Percentiles rank a stretch among this genome's conserved stretches.
phyloP scores from a whole-genome alignment of 2,113 vertebrate species.

The Ia io region DNA sequence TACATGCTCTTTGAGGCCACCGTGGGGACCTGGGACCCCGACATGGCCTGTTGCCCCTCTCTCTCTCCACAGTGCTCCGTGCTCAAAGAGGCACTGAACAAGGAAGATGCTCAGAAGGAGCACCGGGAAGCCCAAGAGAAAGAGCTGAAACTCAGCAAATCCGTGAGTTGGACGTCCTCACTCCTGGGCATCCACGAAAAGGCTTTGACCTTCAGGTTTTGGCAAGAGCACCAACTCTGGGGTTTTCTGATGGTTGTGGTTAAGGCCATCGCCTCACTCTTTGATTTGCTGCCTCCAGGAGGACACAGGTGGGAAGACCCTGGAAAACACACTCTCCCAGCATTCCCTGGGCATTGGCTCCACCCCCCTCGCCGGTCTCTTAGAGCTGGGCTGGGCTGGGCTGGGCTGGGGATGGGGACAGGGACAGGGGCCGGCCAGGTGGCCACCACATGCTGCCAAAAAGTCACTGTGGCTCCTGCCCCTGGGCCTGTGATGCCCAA shows the following conservation, averaged over 20 bases:
- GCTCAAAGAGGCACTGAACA: constrained; percentile 76
- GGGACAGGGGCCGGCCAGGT: background rate
- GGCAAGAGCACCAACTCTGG: background rate
- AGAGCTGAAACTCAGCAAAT: constrained; percentile 74
- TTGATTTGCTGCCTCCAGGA: background rate
- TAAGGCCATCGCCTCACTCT: background rate
- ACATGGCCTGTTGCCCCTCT: fast-evolving
- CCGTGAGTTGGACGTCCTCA: constrained; percentile 70
- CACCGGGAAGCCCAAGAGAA: constrained; percentile 67
- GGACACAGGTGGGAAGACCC: no score
- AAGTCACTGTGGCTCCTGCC: background rate
- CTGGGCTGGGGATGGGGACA: background rate
- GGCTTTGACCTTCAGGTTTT: background rate
- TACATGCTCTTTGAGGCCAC: background rate
- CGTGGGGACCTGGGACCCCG: background rate
- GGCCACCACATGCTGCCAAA: background rate
- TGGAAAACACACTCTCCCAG: background rate
- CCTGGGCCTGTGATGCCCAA: background rate
- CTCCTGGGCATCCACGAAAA: fast-evolving
- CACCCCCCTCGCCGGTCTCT: background rate
- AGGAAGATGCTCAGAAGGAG: constrained; percentile 9
- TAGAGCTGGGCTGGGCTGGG: background rate
- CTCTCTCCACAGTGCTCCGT: constrained; percentile 73
- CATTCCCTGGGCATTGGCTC: background rate
- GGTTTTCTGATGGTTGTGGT: background rate